phyloP scores from a whole-genome alignment of 2,888 invertebrate species.

The Machimus atricapillus region DNA sequence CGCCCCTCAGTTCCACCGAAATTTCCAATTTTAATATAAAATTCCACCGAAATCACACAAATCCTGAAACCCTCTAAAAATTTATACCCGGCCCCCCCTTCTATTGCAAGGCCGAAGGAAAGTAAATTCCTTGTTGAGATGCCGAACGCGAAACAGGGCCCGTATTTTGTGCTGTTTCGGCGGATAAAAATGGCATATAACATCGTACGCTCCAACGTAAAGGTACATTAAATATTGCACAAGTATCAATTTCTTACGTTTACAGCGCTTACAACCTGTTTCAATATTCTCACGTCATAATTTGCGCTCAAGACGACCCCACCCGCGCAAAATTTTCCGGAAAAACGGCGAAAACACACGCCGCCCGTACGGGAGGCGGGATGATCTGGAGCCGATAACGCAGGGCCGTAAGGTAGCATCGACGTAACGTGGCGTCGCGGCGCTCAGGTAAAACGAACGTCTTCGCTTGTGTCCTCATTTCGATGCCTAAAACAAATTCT shows the following conservation, averaged over 20 bases:
- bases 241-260: constrained; percentile 40
- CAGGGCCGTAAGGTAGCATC: constrained; percentile 21
- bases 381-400: constrained; percentile 23
- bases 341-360: neutral
- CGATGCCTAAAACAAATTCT: constrained; percentile 32
- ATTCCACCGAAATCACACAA: constrained; percentile 31
- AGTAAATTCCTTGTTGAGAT: neutral
- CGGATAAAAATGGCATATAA: neutral
- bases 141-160: neutral
- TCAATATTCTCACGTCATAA: constrained; percentile 32
- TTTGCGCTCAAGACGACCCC: neutral
- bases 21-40: constrained; percentile 21
- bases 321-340: neutral
- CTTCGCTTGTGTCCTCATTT: neutral
- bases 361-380: neutral
- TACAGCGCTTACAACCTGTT: constrained; percentile 34
- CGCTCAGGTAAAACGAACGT: neutral
- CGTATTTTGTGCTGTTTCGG: neutral
- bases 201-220: neutral
- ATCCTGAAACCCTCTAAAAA: constrained; percentile 23
- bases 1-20: neutral
- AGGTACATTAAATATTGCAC: constrained; percentile 36
- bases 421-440: neutral
- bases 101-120: neutral
- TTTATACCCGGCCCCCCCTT: neutral